Conservation (phyloP, 2,113 vertebrate genomes). For the Rhinoderma darwinii region DNA sequence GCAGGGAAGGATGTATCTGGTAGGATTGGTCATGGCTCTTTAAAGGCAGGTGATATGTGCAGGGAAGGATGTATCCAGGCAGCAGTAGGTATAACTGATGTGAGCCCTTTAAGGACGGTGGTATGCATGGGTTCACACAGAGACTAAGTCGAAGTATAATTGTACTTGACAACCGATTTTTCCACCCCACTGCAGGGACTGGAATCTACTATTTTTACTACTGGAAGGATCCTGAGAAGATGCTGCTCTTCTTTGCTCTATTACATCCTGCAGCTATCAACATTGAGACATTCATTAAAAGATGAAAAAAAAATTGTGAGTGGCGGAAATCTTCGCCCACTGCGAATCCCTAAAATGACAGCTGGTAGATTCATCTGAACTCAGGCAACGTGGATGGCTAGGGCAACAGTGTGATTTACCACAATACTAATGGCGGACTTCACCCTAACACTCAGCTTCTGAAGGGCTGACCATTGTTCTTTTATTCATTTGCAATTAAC, state of each 20-base stretch:
- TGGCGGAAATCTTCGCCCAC: fast-evolving
- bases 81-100: not conserved
- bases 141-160: not conserved
- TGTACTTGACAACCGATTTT: slow-evolving; percentile 24
- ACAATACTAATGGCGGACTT: not conserved
- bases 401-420: not conserved
- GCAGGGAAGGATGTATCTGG: not conserved
- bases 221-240: fast-evolving
- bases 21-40: not conserved
- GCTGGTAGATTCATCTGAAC: too few species aligned
- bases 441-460: not conserved
- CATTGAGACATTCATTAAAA: slow-evolving; percentile 25
- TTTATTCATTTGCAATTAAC: too few species aligned
- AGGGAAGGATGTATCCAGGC: too few species aligned
- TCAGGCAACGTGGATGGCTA: too few species aligned
- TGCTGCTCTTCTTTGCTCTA: not conserved
- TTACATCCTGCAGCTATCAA: not conserved
- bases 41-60: not conserved
- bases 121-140: not conserved
- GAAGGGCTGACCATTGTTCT: too few species aligned
- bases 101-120: not conserved
- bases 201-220: not conserved
- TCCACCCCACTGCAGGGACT: not conserved
- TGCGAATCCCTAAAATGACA: too few species aligned
- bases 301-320: fast-evolving